Base-by-base conservation (phyloP, 2,888 invertebrate species). In the Microchrysa polita region DNA sequence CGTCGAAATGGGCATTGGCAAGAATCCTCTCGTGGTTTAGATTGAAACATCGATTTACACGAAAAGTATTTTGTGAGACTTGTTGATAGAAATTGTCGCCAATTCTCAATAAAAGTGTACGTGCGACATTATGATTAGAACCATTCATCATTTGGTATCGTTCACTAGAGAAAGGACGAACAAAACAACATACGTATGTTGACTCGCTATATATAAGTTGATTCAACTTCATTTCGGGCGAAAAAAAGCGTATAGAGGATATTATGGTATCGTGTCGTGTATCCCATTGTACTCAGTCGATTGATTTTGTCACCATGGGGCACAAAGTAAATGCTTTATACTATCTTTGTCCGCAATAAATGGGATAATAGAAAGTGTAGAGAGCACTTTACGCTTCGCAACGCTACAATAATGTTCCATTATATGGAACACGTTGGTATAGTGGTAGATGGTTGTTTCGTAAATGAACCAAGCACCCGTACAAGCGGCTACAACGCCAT, bases 261-360 rank as follows among this genome's bases (percentile, higher is more conserved):
- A n/a, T n/a, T n/a, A n/a, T 48, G 12, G 48, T 48, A 48, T 10
- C 2, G 27, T 34, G 27, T 34, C n/a, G n/a, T 34, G 27, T 34
- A 34, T 34, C 27, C 27, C 48, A 48, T 48, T 48, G 48, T 48
- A 48, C 48, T 48, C 48, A 48, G 48, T 48, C 48, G 48, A 48
- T 48, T 48, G 48, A 48, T 48, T 48, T 48, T 48, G 48, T 48
- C 48, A n/a, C 48, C 48, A 48, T 48, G 48, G 48, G 48, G 48
- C 48, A n/a, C 14, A 48, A 48, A 12, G 48, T 48, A 48, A 48
- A 48, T 48, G 48, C 48, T 48, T 48, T 48, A 48, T 48, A n/a
- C 16, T 48, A 48, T 48, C 48, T 48, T 48, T 48, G 48, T 48
- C 48, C 48, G 42, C n/a, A 34, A 34, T 48, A 48, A 48, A 48